These are phyloP conservation scores for Aplysina aerophoba DNA, from an alignment of 37 sponge, comb jelly and placozoan species.

Conservation along the genomic window DNA sequence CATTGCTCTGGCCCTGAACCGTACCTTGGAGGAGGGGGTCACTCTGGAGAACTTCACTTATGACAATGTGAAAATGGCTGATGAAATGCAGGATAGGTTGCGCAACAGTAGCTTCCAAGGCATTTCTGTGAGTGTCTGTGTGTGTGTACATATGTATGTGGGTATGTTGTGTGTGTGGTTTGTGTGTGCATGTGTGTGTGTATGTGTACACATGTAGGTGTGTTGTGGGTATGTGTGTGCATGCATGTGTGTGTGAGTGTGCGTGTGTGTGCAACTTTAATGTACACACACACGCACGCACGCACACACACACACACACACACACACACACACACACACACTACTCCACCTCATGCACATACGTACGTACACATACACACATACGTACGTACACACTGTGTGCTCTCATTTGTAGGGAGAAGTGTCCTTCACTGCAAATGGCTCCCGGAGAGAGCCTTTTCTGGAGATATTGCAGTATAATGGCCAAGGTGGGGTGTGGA, in stretches of 20 bases:
- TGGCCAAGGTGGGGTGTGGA: background rate
- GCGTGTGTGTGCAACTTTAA: background rate
- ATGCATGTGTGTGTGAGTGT: conserved; percentile 21
- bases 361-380: no score
- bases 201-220: conserved; percentile 33
- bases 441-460: background rate
- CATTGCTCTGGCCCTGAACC: background rate
- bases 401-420: background rate
- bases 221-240: conserved; percentile 48
- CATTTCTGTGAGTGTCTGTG: conserved; percentile 22
- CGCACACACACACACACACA: no score
- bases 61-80: background rate
- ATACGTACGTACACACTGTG: no score
- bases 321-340: no score
- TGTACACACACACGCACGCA: no score
- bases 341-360: no score
- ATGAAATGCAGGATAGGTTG: background rate
- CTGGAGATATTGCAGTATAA: background rate
- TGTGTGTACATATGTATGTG: background rate
- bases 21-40: background rate
- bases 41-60: background rate
- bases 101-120: background rate
- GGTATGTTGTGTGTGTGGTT: background rate
- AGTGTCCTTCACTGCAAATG: background rate
- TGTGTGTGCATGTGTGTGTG: conserved; percentile 38